phyloP scores from a whole-genome alignment of 2,797 vertebrate genomes.

The Acipenser ruthenus region DNA sequence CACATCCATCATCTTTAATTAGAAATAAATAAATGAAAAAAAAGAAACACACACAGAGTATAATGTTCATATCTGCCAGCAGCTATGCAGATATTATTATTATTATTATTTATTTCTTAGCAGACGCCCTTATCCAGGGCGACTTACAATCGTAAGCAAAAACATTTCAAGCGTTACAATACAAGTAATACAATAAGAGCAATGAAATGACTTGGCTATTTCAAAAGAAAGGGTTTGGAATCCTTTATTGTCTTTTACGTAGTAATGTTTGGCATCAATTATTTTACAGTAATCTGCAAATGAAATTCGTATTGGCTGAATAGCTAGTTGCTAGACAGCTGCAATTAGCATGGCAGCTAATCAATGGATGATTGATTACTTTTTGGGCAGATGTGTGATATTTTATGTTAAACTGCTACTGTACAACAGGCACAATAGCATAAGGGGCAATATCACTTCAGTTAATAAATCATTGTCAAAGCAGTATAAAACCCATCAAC shows the following conservation, averaged over 20 bases:
- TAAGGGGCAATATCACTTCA: not conserved
- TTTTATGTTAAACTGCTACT: slow-evolving; percentile 1
- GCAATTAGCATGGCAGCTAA: slow-evolving; percentile 7
- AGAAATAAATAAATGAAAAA: not conserved
- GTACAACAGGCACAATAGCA: not conserved
- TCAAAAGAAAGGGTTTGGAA: slow-evolving; percentile 4
- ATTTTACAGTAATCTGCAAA: slow-evolving; percentile 3
- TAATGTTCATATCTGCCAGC: not conserved
- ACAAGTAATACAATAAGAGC: no score
- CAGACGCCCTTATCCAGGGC: no score
- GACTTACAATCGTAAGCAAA: no score
- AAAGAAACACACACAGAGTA: slow-evolving; percentile 1
- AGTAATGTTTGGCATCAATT: slow-evolving; percentile 9
- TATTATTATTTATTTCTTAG: no score
- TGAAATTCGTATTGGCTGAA: not conserved
- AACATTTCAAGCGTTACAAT: no score
- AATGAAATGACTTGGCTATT: not conserved
- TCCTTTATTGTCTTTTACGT: not conserved
- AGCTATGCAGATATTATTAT: not conserved
- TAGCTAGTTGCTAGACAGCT: not conserved
- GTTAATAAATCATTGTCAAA: slow-evolving; percentile 5
- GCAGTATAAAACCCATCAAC: not conserved
- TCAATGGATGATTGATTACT: not conserved
- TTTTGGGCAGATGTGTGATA: not conserved
- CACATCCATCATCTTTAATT: no score